phyloP scores from a whole-genome alignment of 2,797 vertebrate genomes.

The Ceyx erithaca region DNA sequence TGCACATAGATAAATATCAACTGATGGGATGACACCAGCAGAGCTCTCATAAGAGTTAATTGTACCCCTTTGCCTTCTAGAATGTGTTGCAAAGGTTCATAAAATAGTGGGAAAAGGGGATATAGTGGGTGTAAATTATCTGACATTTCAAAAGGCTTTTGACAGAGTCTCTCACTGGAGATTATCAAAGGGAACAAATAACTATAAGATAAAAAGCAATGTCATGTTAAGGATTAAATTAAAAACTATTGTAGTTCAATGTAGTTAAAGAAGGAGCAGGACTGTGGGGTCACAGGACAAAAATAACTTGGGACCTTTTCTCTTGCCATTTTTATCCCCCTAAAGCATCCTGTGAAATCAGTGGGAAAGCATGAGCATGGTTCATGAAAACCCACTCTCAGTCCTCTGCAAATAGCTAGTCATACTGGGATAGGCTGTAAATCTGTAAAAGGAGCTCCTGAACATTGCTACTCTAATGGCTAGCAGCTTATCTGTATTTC shows the following conservation, averaged over 20 bases:
- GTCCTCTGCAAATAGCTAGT: conserved; percentile 8
- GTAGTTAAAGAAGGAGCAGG: neutral
- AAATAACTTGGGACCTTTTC: neutral
- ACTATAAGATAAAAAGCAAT: neutral
- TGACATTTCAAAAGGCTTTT: conserved; percentile 42
- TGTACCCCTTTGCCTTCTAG: neutral
- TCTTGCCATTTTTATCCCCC: neutral
- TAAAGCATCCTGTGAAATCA: neutral
- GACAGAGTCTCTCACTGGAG: conserved; percentile 6
- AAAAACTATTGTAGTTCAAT: neutral
- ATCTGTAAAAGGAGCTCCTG: conserved; percentile 55
- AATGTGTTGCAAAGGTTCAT: conserved; percentile 12
- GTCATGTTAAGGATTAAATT: conserved; percentile 7
- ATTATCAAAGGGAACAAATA: conserved; percentile 54
- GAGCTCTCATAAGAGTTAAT: neutral
- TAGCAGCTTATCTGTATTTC: conserved; percentile 77
- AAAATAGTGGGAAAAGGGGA: conserved; percentile 39
- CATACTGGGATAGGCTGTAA: conserved; percentile 57
- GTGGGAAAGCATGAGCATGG: neutral
- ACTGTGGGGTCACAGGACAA: neutral
- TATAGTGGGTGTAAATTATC: conserved; percentile 34
- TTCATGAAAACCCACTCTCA: neutral
- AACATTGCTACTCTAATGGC: conserved; percentile 36
- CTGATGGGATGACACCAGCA: conserved; percentile 16
- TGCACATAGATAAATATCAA: conserved; percentile 12